Conservation (phyloP, 1,140 invertebrate genomes). For the Archivesica marissinica region DNA sequence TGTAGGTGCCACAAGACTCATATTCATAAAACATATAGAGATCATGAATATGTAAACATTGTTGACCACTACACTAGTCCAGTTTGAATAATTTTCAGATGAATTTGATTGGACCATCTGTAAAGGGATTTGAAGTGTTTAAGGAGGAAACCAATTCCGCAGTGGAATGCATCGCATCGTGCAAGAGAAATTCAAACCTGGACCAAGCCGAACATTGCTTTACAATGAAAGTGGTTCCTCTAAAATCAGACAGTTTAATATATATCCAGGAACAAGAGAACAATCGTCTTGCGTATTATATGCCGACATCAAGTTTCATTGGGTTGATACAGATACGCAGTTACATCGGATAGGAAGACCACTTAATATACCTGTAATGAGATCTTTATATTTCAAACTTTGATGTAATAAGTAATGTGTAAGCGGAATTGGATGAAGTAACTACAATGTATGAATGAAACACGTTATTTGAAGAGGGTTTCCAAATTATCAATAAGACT, state of each 20-base stretch:
- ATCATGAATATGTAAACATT: no score
- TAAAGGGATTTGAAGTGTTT: not conserved
- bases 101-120: slow-evolving; percentile 18
- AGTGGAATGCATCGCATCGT: not conserved
- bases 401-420: no score
- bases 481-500: no score
- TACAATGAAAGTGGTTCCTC: not conserved
- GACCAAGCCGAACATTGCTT: not conserved
- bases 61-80: no score
- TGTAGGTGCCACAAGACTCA: no score
- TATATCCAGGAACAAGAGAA: not conserved
- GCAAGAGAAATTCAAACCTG: slow-evolving; percentile 14
- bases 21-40: no score
- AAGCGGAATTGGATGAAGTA: no score
- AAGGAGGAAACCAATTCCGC: not conserved
- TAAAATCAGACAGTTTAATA: not conserved
- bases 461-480: no score
- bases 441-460: no score
- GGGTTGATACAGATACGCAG: not conserved
- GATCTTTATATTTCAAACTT: no score
- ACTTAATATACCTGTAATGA: no score
- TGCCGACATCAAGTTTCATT: not conserved
- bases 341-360: not conserved
- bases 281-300: not conserved
- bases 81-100: slow-evolving; percentile 8